phyloP scores from a whole-genome alignment of 2,113 vertebrate species.

The Solea solea region DNA sequence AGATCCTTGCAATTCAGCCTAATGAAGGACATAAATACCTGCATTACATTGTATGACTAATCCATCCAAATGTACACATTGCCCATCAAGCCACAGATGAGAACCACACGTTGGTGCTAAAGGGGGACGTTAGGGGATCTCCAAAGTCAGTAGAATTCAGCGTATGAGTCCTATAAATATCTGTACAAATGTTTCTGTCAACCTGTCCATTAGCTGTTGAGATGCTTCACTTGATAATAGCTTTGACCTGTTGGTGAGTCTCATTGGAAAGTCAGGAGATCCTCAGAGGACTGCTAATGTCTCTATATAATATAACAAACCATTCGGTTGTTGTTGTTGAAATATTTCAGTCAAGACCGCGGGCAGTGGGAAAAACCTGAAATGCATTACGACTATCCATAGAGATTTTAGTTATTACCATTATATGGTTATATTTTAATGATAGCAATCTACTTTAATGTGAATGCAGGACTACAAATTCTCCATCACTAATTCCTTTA shows the following conservation, averaged over 20 bases:
- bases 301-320: not conserved
- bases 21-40: not conserved
- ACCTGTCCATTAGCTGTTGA: not conserved
- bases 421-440: not conserved
- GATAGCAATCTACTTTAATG: slow-evolving; percentile 24
- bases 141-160: not conserved
- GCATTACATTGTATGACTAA: not conserved
- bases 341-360: not conserved
- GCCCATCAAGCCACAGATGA: not conserved
- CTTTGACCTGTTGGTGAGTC: not conserved
- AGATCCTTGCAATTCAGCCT: not conserved
- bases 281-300: not conserved
- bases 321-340: not conserved
- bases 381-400: not conserved
- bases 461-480: slow-evolving; percentile 14
- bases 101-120: not conserved
- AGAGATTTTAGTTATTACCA: not conserved
- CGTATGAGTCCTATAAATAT: not conserved
- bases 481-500: slow-evolving; percentile 16
- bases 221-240: not conserved
- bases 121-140: not conserved
- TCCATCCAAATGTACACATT: not conserved
- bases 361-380: not conserved
- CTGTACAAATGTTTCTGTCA: not conserved
- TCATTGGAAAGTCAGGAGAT: not conserved